phyloP scores from a whole-genome alignment of 37 sponge, comb jelly and placozoan species.

The Beroe ovata region DNA sequence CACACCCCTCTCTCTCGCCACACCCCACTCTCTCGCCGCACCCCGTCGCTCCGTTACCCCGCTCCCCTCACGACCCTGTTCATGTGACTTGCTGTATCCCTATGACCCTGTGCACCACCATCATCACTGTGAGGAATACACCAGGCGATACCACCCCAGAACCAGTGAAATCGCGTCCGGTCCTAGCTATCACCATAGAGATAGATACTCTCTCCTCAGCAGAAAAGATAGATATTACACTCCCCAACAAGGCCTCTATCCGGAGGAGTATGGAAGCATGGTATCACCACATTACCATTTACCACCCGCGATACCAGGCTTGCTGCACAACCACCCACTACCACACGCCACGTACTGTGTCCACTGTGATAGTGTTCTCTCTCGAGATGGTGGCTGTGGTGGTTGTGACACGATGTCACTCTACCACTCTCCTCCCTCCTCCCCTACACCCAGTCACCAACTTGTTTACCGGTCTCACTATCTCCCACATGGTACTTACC shows the following conservation, averaged over 20 bases:
- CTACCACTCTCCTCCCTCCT: slow-evolving; percentile 41
- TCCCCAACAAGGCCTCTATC: not conserved
- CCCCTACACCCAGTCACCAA: not conserved
- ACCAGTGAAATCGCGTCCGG: not conserved
- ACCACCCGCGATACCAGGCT: not conserved
- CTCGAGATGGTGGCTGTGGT: not conserved
- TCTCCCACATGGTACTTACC: not conserved
- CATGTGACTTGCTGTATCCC: not conserved
- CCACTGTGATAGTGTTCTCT: not conserved
- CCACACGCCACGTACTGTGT: slow-evolving; percentile 6
- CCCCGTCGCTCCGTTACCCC: not conserved
- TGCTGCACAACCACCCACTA: not conserved
- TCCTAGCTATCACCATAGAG: not conserved
- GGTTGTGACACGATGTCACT: slow-evolving; percentile 16
- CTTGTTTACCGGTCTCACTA: not conserved
- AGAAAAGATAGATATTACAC: not conserved
- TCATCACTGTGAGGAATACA: slow-evolving; percentile 23
- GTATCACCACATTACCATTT: not conserved
- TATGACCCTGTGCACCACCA: not conserved
- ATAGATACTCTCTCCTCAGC: not conserved
- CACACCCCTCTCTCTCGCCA: not conserved
- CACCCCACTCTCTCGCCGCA: not conserved
- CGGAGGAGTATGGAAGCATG: not conserved
- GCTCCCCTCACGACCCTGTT: not conserved
- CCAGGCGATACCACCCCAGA: not conserved